A percentile compares a stretch with the other conserved stretches of the same genome.
These are phyloP conservation scores for Colinus virginianus DNA, from an alignment of 2,113 vertebrate genomes.

Conservation along the genomic window DNA sequence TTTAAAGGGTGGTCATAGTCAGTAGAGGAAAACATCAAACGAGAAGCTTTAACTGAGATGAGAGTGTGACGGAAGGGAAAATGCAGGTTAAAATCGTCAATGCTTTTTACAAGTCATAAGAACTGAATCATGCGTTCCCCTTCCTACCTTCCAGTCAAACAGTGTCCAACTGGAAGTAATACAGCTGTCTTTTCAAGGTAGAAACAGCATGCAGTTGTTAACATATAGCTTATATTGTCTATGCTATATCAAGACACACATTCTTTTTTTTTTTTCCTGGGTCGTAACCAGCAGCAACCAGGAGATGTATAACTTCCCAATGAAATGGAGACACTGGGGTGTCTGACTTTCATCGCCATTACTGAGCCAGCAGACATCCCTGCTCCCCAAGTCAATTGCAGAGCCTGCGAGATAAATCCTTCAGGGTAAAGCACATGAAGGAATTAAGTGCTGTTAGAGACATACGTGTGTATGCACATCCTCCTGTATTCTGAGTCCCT, in stretches of 20 bases:
- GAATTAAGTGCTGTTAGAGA: conserved; percentile 16
- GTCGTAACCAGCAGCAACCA: not conserved
- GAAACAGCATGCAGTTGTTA: not conserved
- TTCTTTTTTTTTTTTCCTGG: not conserved
- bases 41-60: conserved; percentile 4
- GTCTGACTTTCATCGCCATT: not conserved
- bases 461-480: not conserved
- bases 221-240: not conserved
- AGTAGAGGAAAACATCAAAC: not conserved
- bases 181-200: not conserved
- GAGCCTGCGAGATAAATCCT: not conserved
- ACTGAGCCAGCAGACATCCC: not conserved
- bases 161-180: not conserved
- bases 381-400: not conserved
- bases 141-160: not conserved
- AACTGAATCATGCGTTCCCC: not conserved
- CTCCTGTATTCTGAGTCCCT: not conserved
- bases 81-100: not conserved
- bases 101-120: not conserved
- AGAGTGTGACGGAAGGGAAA: not conserved
- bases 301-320: conserved; percentile 10
- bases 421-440: not conserved
- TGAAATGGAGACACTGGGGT: conserved; percentile 14
- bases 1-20: conserved; percentile 10
- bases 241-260: not conserved